Conservation (phyloP, 2,888 invertebrate species). For the Cryptosula pallasiana region DNA sequence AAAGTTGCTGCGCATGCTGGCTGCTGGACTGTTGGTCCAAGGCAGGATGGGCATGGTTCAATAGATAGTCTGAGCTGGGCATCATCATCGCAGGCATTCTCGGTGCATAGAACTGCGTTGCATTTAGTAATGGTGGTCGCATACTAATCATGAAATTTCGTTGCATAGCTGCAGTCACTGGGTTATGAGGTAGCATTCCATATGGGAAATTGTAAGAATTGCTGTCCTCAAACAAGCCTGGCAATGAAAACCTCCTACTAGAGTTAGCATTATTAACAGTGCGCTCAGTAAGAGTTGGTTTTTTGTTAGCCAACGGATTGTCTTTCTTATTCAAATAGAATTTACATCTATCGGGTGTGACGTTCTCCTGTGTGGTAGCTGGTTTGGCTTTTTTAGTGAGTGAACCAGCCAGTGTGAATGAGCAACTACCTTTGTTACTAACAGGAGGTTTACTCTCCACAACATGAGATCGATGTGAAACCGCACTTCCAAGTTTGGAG, state of each 20-base stretch:
- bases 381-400: neutral
- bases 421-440: neutral
- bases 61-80: conserved; percentile 9
- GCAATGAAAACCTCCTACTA: conserved; percentile 12
- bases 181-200: neutral
- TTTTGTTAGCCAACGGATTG: conserved; percentile 18
- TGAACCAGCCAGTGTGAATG: conserved; percentile 4
- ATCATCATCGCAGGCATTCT: neutral
- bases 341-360: neutral
- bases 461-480: neutral
- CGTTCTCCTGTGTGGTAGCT: neutral
- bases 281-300: neutral
- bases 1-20: conserved; percentile 2
- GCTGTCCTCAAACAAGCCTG: neutral
- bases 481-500: neutral
- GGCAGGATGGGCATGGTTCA: neutral
- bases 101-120: conserved; percentile 21
- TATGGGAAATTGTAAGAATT: conserved; percentile 15
- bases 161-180: conserved; percentile 19
- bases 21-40: neutral
- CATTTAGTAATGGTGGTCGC: conserved; percentile 7
- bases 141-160: neutral
- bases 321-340: conserved; percentile 17
- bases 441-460: neutral
- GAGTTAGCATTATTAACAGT: neutral